Evolutionary conservation across 2,797 vertebrate genomes (phyloP).

Genomic region (Heterohyrax brucei): DNA sequence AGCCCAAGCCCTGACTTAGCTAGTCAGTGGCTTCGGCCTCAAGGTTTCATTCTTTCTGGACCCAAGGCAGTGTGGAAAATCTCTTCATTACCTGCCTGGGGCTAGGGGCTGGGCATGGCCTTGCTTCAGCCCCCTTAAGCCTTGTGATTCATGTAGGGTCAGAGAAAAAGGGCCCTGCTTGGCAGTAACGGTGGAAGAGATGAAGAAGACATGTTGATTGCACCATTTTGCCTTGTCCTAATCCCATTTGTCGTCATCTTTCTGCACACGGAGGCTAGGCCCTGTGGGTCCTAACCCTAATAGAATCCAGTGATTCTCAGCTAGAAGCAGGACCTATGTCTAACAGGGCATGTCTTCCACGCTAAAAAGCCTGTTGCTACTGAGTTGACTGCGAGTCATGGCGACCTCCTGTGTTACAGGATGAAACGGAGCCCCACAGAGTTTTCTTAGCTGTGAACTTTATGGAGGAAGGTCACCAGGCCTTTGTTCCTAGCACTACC

Average conservation of each 20-base stretch:
- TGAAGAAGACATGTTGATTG: neutral
- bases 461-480: neutral
- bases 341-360: neutral
- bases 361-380: too few species aligned
- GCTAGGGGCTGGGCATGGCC: neutral
- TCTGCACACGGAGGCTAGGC: neutral
- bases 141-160: neutral
- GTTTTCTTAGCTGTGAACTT: neutral
- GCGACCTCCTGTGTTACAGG: too few species aligned
- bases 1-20: neutral
- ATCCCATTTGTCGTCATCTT: neutral
- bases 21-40: neutral
- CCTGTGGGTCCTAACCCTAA: neutral
- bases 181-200: neutral
- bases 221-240: neutral
- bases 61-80: neutral
- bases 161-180: neutral
- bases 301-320: neutral
- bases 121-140: neutral
- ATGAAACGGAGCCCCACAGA: too few species aligned
- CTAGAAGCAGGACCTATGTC: neutral
- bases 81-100: neutral
- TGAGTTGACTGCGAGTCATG: too few species aligned
- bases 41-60: constrained; percentile 14
- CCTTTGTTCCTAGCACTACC: neutral